Evolutionary conservation across 2,113 vertebrate genomes (phyloP).

Genomic region (Cygnus buccinator): DNA sequence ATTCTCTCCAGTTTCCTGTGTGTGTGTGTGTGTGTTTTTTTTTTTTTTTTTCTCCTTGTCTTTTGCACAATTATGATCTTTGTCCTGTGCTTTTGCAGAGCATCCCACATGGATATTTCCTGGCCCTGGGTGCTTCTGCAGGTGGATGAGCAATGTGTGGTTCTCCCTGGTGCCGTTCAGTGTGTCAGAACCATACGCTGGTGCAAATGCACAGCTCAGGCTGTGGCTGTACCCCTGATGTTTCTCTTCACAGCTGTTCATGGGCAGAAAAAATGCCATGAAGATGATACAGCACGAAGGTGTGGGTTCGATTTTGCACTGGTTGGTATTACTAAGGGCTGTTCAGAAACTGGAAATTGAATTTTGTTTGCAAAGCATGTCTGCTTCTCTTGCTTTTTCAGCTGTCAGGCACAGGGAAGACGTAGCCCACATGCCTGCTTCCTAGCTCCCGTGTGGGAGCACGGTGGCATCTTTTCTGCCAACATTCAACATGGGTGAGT

Average conservation of each 20-base stretch:
- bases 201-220: background rate
- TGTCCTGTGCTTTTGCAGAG: background rate
- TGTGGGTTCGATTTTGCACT: background rate
- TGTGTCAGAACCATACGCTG: background rate
- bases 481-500: background rate
- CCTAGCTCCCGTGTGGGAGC: fast-evolving
- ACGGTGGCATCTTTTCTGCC: background rate
- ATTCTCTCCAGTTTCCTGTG: background rate
- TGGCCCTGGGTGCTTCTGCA: background rate
- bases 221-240: background rate
- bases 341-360: background rate
- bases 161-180: background rate
- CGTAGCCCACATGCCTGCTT: background rate
- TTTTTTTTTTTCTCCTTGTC: fast-evolving
- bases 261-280: background rate
- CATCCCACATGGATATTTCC: background rate
- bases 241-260: background rate
- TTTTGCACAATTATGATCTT: background rate
- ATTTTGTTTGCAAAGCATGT: background rate
- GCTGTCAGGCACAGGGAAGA: background rate
- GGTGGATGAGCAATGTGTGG: background rate
- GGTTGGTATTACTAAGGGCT: background rate
- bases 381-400: background rate
- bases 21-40: fast-evolving
- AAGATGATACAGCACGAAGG: fast-evolving